Percentiles rank a stretch among this genome's conserved stretches.
These are phyloP conservation scores for Orchesellides sinensis DNA, from an alignment of 2,888 invertebrate species.

Conservation along the genomic window DNA sequence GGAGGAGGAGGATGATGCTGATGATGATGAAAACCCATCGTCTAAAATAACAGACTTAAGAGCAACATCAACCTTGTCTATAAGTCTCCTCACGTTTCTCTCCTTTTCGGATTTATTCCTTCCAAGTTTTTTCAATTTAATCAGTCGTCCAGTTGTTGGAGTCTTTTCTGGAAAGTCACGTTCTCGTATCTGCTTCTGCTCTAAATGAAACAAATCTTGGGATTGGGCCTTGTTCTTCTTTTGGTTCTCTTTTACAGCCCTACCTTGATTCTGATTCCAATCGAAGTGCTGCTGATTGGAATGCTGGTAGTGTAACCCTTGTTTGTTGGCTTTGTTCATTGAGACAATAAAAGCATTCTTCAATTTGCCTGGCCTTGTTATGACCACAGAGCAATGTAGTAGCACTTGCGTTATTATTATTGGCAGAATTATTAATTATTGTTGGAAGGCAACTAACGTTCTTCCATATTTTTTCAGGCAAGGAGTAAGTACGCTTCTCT, in stretches of 20 bases:
- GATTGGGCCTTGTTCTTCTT: not conserved
- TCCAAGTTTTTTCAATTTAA: constrained; percentile 48
- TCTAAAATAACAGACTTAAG: not conserved
- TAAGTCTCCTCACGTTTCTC: constrained; percentile 38
- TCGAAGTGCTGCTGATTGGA: constrained; percentile 22
- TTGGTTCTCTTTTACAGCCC: not conserved
- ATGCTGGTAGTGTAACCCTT: not conserved
- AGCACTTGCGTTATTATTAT: not conserved
- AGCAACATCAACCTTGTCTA: not conserved
- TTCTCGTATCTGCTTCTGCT: too few species aligned
- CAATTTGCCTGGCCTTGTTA: constrained; percentile 47
- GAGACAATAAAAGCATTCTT: constrained; percentile 43
- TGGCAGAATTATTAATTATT: constrained; percentile 44
- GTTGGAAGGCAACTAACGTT: constrained; percentile 33
- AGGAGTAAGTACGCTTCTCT: constrained; percentile 14
- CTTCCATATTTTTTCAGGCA: constrained; percentile 48
- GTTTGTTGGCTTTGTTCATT: not conserved
- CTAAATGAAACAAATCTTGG: constrained; percentile 9
- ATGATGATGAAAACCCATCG: constrained; percentile 16
- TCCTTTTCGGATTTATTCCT: constrained; percentile 21
- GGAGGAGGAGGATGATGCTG: constrained; percentile 27
- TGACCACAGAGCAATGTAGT: constrained; percentile 40
- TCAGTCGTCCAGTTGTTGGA: constrained; percentile 14
- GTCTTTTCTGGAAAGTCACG: constrained; percentile 42
- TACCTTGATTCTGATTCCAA: not conserved